These are phyloP conservation scores for Heteropelma amictum DNA, from an alignment of 2,888 invertebrate species.

Conservation along the genomic window DNA sequence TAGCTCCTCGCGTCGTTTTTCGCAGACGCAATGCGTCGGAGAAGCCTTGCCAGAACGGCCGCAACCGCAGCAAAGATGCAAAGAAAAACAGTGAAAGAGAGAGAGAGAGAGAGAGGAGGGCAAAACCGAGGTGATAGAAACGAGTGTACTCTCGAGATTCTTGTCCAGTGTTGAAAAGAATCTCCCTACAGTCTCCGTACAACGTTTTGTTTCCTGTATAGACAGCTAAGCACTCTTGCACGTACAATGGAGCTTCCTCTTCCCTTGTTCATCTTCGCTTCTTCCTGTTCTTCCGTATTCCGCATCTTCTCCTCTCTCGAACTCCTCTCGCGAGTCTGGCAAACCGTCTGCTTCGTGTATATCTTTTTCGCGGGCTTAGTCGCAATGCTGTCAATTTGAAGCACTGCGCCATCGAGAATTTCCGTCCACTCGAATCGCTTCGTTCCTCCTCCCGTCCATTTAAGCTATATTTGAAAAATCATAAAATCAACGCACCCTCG, in stretches of 20 bases:
- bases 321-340: conserved; percentile 12
- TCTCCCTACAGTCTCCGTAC: neutral
- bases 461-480: too few relatives aligned
- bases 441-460: neutral
- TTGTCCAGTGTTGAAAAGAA: conserved; percentile 17
- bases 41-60: conserved; percentile 64
- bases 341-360: conserved; percentile 9
- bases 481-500: too few relatives aligned
- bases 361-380: conserved; percentile 26
- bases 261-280: neutral
- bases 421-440: neutral
- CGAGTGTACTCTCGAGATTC: conserved; percentile 29
- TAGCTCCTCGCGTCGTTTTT: conserved; percentile 41
- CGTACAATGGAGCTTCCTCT: conserved; percentile 15
- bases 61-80: conserved; percentile 30
- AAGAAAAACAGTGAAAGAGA: neutral
- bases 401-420: conserved; percentile 37
- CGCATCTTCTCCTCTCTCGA: neutral
- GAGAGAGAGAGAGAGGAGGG: neutral
- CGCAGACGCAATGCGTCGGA: conserved; percentile 71
- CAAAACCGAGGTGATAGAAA: neutral
- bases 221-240: conserved; percentile 1
- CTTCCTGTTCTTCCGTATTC: neutral
- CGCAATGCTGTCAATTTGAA: conserved; percentile 54
- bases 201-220: conserved; percentile 18